Percentiles rank a stretch among this genome's conserved stretches.
These are phyloP conservation scores for Atta colombica DNA, from an alignment of 1,140 invertebrate species.

Conservation along the genomic window DNA sequence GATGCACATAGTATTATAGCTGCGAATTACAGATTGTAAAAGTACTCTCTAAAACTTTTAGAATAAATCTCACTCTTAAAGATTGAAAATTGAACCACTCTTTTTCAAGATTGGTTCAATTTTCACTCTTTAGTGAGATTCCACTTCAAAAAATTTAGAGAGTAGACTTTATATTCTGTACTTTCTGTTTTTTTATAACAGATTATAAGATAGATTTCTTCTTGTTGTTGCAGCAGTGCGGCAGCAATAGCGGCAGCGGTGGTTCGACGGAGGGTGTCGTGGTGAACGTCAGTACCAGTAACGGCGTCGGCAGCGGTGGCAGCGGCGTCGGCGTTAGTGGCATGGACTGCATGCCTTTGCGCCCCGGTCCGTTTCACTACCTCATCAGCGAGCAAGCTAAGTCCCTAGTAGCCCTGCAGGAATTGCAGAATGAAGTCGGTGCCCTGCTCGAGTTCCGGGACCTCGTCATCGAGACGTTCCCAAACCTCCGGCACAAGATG, in stretches of 20 bases:
- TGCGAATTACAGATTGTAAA: slow-evolving; percentile 1
- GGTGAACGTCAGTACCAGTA: slow-evolving; percentile 83
- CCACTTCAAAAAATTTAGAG: too few relatives aligned
- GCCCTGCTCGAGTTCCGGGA: slow-evolving; percentile 95
- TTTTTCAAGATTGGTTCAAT: too few relatives aligned
- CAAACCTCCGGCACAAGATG: slow-evolving; percentile 94
- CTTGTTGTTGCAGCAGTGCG: slow-evolving; percentile 80
- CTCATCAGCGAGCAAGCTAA: slow-evolving; percentile 94
- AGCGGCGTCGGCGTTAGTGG: slow-evolving; percentile 86
- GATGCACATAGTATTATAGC: not conserved
- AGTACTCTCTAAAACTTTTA: not conserved
- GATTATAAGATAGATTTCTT: not conserved
- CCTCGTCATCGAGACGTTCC: slow-evolving; percentile 96
- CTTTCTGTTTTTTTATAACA: not conserved
- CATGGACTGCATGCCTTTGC: slow-evolving; percentile 91
- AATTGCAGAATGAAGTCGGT: slow-evolving; percentile 96
- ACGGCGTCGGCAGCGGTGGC: slow-evolving; percentile 79
- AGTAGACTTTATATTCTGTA: not conserved
- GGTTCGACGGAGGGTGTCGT: slow-evolving; percentile 81
- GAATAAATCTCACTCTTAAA: too few relatives aligned
- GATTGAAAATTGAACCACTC: too few relatives aligned
- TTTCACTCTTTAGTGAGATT: too few relatives aligned
- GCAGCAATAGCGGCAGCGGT: slow-evolving; percentile 78
- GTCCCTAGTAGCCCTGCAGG: slow-evolving; percentile 92
- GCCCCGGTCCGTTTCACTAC: slow-evolving; percentile 91